Evolutionary conservation across 2,888 invertebrate genomes (phyloP), one percentile per base, ranked within the genome.

Genomic region (Tetragonisca angustula): DNA sequence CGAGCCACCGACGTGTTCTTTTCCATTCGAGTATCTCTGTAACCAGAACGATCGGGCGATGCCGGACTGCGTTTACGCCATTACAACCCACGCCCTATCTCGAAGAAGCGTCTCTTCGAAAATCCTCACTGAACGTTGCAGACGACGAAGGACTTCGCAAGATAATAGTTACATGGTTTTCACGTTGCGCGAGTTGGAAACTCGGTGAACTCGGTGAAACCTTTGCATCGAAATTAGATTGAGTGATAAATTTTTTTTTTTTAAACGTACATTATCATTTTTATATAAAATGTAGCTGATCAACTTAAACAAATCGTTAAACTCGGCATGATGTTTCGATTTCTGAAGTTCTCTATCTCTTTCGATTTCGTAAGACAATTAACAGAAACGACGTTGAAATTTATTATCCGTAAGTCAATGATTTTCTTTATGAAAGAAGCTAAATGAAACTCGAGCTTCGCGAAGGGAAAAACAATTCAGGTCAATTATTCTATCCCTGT

Each of bases 11-110:
- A 36, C 62, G 32, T 21, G 43, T 52, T 24, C 71, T 73, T 71
- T 79, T 80, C 72, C 72, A 56, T 69, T 73, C 78, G 56, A 69
- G 65, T 83, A 32, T 65, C 54, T 54, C 17, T 21, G 67, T 32
- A 72, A 36, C 65, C 32, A 49, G 61, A 43, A n/a, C 43, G 67
- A 72, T 79, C 67, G 61, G n/a, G 54, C 27, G 24, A 79, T 72
- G 67, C 61, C 62, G 72, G 43, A 79, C 79, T 72, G 61, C 43
- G 79, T 79, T 67, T 79, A 56, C 68, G 52, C 61, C 43, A 36
- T 62, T 54, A 68, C 71, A n/a, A 32, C 49, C 49, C 49, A 54
- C 72, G n/a, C 72, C n/a, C 13, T 13, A 11, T 72, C 15, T 49
- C 32, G 32, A n/a, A 27, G 54, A 21, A 27, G 49, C 21, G 50